Conservation (phyloP, 1,140 invertebrate species). For the Eriosoma lanigerum region DNA sequence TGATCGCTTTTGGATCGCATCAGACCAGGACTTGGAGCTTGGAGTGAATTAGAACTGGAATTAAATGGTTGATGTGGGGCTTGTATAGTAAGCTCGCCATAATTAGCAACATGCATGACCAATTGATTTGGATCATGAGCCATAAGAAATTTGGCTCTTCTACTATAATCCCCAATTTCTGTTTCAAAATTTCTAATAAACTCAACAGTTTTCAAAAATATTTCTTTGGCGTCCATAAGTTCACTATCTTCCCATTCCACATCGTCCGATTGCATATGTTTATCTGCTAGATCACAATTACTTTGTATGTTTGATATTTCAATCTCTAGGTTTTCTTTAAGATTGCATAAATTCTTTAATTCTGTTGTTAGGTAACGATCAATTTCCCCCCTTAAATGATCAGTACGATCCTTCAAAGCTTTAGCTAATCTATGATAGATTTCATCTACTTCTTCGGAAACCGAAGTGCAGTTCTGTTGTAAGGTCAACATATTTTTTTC, state of each 20-base stretch:
- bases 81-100: constrained; percentile 83
- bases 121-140: constrained; percentile 87
- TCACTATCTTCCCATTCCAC: constrained; percentile 85
- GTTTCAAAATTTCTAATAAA: constrained; percentile 92
- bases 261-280: constrained; percentile 79
- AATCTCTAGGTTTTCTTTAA: constrained; percentile 90
- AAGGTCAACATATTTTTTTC: constrained; percentile 83
- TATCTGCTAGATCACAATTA: constrained; percentile 95
- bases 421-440: constrained; percentile 85
- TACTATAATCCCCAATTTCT: constrained; percentile 83
- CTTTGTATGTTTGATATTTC: constrained; percentile 91
- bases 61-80: constrained; percentile 61
- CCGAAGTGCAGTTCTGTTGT: constrained; percentile 80
- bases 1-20: constrained; percentile 94
- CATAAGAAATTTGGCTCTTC: constrained; percentile 81
- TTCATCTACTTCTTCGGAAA: constrained; percentile 90
- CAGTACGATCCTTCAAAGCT: constrained; percentile 88
- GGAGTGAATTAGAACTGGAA: constrained; percentile 59
- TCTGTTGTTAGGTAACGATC: constrained; percentile 84
- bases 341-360: constrained; percentile 74
- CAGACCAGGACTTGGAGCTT: constrained; percentile 70
- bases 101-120: constrained; percentile 75
- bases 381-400: constrained; percentile 82
- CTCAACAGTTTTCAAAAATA: constrained; percentile 89
- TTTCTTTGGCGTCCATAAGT: constrained; percentile 90